Conservation (phyloP, 2,888 invertebrate species). For the Strigamia transsilvanica region DNA sequence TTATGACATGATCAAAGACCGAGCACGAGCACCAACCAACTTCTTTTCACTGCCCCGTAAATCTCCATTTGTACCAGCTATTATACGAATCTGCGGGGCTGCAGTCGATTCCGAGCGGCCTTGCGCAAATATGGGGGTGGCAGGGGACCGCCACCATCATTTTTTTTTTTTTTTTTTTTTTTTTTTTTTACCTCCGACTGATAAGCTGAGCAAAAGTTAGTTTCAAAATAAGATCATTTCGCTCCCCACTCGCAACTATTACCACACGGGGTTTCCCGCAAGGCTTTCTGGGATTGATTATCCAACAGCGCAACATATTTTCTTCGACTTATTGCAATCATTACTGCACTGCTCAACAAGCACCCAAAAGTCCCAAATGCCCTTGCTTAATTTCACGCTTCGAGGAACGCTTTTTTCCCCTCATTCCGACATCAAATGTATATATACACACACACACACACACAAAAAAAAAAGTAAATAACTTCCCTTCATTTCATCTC, state of each 20-base stretch:
- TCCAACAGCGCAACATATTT: conserved; percentile 12
- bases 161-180: neutral
- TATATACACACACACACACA: neutral
- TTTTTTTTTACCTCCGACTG: conserved; percentile 15
- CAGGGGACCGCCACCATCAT: neutral
- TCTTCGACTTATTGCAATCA: neutral
- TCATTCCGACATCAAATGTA: neutral
- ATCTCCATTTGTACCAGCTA: conserved; percentile 29
- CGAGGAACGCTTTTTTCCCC: conserved; percentile 13
- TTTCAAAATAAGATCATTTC: conserved; percentile 41
- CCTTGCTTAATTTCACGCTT: conserved; percentile 28
- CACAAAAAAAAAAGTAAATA: neutral
- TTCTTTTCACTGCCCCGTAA: conserved; percentile 20
- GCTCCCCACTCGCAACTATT: neutral
- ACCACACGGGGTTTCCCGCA: conserved; percentile 28
- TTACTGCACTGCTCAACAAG: conserved; percentile 29
- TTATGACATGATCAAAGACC: conserved; percentile 16
- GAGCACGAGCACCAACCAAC: conserved; percentile 23
- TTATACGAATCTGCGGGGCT: neutral
- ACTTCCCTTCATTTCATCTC: neutral
- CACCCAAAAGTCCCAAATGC: neutral
- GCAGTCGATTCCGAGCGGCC: neutral
- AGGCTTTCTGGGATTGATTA: conserved; percentile 27
- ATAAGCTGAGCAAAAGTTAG: conserved; percentile 27
- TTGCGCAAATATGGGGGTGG: neutral